A percentile compares a stretch with the other conserved stretches of the same genome.
phyloP scores from a whole-genome alignment of 2,113 vertebrate species.

The Talpa occidentalis region DNA sequence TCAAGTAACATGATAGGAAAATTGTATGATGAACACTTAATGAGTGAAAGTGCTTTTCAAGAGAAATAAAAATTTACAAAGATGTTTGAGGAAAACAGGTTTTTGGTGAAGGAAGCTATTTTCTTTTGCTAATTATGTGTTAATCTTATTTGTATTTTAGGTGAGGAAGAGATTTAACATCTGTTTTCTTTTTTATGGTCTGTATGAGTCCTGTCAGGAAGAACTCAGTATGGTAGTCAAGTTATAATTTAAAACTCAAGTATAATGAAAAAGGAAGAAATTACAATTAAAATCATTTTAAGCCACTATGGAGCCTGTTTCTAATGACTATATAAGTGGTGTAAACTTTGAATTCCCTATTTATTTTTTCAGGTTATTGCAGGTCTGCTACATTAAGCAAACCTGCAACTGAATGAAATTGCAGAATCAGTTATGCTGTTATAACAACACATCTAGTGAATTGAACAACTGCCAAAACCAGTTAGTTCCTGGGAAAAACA shows the following conservation, averaged over 20 bases:
- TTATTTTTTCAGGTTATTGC: conserved; percentile 36
- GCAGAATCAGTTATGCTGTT: conserved; percentile 46
- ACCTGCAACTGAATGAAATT: conserved; percentile 39
- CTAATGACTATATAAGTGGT: conserved; percentile 15
- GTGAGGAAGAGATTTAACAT: conserved; percentile 43
- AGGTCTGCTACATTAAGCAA: conserved; percentile 34
- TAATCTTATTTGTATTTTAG: conserved; percentile 21
- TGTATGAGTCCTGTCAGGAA: conserved; percentile 27
- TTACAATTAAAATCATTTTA: conserved; percentile 70
- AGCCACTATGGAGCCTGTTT: conserved; percentile 38
- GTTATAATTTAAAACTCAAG: conserved; percentile 66
- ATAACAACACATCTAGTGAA: conserved; percentile 26
- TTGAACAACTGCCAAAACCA: conserved; percentile 45
- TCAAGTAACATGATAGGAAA: background rate
- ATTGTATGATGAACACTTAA: background rate
- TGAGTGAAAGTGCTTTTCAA: background rate
- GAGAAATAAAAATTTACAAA: conserved; percentile 26
- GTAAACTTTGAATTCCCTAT: conserved; percentile 45
- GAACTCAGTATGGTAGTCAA: conserved; percentile 31
- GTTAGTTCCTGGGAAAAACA: conserved; percentile 25
- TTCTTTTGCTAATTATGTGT: background rate
- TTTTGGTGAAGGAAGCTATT: background rate
- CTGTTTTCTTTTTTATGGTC: conserved; percentile 51
- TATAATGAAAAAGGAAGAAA: conserved; percentile 57
- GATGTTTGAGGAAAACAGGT: background rate